Percentiles rank a stretch among this genome's conserved stretches.
Conservation (phyloP, 2,797 vertebrate genomes). For the Melopsittacus undulatus region DNA sequence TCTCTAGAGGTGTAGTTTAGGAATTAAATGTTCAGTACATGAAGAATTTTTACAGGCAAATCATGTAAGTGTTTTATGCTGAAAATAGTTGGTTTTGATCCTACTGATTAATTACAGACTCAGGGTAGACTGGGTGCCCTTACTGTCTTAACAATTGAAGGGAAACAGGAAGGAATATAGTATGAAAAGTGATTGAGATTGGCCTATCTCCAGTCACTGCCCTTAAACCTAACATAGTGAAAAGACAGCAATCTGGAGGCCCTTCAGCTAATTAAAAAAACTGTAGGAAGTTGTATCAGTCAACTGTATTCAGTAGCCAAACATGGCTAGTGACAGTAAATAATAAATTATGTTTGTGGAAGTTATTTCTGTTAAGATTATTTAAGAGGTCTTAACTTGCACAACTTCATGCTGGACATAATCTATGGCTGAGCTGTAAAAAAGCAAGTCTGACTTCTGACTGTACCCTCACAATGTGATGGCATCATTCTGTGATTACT, state of each 20-base stretch:
- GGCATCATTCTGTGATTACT: constrained; percentile 12
- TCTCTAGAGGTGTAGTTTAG: neutral
- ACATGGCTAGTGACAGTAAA: neutral
- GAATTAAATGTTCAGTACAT: neutral
- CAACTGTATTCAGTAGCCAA: neutral
- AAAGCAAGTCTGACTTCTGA: neutral
- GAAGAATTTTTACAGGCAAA: neutral
- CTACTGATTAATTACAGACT: neutral
- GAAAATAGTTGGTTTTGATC: neutral
- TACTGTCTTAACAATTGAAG: neutral
- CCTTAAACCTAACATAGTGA: neutral
- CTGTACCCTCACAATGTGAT: neutral
- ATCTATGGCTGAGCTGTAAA: neutral
- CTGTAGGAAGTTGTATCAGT: neutral
- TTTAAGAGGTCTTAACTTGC: neutral
- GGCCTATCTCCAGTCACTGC: neutral
- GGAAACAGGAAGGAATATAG: neutral
- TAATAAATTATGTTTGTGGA: neutral
- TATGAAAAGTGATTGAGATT: neutral
- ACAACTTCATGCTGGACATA: neutral
- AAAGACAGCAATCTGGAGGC: neutral
- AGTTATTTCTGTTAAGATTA: neutral
- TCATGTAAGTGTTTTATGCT: neutral
- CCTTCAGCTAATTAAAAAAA: neutral
- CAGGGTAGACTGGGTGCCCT: neutral